Evolutionary conservation across 1,140 invertebrate genomes (phyloP).

Genomic region (Drosophila parvula): DNA sequence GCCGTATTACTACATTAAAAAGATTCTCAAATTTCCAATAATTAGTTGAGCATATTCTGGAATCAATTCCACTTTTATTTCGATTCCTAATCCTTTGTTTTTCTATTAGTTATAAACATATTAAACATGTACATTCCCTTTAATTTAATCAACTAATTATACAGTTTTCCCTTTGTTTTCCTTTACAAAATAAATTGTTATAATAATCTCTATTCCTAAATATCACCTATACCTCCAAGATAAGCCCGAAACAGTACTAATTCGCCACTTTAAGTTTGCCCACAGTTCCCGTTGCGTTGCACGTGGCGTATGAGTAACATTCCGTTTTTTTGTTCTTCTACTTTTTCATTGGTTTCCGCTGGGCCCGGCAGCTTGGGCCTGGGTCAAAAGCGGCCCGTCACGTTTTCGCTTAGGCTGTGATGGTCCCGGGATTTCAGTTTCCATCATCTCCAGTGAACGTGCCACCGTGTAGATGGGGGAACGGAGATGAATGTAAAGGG

Average conservation of each 20-base stretch:
- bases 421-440: slow-evolving; percentile 61
- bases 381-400: slow-evolving; percentile 73
- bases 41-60: not conserved
- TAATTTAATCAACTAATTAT: not conserved
- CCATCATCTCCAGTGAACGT: slow-evolving; percentile 65
- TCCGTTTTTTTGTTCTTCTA: slow-evolving; percentile 42
- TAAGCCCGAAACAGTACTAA: not conserved
- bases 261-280: not conserved
- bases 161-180: not conserved
- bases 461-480: slow-evolving; percentile 15
- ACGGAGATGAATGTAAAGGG: no score
- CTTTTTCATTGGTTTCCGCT: slow-evolving; percentile 41
- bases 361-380: slow-evolving; percentile 25
- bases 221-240: not conserved
- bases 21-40: accelerated
- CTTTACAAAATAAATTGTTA: not conserved
- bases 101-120: no score
- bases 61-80: no score
- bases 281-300: slow-evolving; percentile 51
- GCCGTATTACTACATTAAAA: not conserved
- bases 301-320: slow-evolving; percentile 78
- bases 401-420: slow-evolving; percentile 73
- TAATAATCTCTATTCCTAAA: not conserved
- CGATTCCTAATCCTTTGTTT: no score
- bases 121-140: not conserved